Conservation (phyloP, 53 echinoderm and acorn worm species). For the Henricia sp. region DNA sequence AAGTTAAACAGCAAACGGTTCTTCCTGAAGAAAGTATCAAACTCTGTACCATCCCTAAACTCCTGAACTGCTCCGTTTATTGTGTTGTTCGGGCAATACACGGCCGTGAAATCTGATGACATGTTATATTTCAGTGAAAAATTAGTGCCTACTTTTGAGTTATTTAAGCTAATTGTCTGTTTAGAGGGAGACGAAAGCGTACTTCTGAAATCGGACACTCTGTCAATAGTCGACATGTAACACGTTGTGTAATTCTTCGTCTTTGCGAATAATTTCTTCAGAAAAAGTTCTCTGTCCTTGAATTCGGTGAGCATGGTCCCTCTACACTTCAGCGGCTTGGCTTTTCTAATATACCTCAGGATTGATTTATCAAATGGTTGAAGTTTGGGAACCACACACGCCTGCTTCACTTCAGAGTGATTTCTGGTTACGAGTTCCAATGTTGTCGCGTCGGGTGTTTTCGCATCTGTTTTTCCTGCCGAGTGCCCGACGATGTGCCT, state of each 20-base stretch:
- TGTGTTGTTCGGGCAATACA: constrained; percentile 33
- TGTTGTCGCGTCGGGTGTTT: neutral
- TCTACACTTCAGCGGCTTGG: constrained; percentile 40
- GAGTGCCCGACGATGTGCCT: constrained; percentile 3
- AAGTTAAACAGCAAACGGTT: constrained; percentile 37
- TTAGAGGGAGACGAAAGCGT: constrained; percentile 2
- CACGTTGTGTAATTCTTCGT: constrained; percentile 32
- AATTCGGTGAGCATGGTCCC: constrained; percentile 38
- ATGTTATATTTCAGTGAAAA: constrained; percentile 17
- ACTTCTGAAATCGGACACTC: constrained; percentile 24
- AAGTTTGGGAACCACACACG: constrained; percentile 54
- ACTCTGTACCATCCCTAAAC: neutral
- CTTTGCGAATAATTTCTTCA: neutral
- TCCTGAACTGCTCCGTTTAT: neutral
- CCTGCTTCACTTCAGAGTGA: neutral
- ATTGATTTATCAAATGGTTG: constrained; percentile 61
- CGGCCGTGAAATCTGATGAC: constrained; percentile 41
- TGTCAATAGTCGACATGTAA: constrained; percentile 37
- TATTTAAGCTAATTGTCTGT: neutral
- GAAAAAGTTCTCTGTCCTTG: constrained; percentile 8
- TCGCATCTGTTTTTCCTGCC: neutral
- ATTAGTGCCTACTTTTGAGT: neutral
- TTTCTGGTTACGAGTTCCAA: neutral
- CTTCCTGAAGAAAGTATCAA: neutral
- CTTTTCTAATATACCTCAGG: neutral